Evolutionary conservation across 2,113 vertebrate species (phyloP).

Genomic region (Megaleporinus macrocephalus): DNA sequence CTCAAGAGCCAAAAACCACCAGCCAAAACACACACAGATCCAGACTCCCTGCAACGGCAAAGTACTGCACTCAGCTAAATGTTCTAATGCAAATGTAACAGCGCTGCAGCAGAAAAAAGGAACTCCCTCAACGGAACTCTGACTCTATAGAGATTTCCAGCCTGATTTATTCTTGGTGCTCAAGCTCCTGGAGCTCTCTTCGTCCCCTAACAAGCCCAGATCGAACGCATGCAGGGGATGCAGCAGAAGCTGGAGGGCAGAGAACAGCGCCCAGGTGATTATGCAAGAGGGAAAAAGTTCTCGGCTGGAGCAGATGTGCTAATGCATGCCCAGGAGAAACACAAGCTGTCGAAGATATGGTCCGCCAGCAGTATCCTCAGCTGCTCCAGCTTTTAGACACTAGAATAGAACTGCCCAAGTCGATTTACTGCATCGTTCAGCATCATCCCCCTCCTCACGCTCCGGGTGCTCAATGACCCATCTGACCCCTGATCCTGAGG

Average conservation of each 20-base stretch:
- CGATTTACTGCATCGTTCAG: conserved; percentile 1
- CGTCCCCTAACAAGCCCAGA: not conserved
- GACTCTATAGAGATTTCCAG: not conserved
- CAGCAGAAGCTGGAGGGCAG: not conserved
- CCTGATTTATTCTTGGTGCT: not conserved
- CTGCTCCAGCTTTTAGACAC: not conserved
- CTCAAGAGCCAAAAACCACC: too few species aligned
- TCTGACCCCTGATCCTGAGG: conserved; percentile 14
- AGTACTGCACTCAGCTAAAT: not conserved
- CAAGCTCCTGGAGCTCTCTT: not conserved
- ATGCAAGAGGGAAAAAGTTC: conserved; percentile 7
- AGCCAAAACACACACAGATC: not conserved
- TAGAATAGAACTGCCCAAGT: not conserved
- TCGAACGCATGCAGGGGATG: not conserved
- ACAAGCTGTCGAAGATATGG: not conserved
- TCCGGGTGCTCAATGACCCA: conserved; percentile 13
- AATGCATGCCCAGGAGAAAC: not conserved
- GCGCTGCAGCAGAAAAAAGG: not conserved
- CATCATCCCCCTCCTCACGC: conserved; percentile 15
- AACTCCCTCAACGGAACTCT: not conserved
- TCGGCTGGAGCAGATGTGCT: conserved; percentile 13
- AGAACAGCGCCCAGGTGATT: not conserved
- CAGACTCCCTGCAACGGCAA: not conserved
- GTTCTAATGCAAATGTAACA: not conserved
- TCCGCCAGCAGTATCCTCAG: not conserved